Evolutionary conservation across 2,113 vertebrate genomes (phyloP), one percentile per base, ranked within the genome.

Genomic region (Dascyllus trimaculatus): DNA sequence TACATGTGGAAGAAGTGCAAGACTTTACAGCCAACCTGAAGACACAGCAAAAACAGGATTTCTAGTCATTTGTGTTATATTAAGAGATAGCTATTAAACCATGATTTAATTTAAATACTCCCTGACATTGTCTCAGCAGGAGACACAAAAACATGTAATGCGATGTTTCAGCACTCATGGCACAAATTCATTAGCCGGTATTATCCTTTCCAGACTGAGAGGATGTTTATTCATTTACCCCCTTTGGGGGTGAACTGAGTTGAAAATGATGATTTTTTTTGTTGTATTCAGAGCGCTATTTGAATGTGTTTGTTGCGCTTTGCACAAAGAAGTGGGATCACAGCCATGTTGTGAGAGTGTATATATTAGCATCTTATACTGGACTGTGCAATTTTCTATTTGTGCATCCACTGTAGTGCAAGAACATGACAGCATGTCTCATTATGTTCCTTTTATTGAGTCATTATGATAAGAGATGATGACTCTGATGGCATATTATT

Each of bases 1-100:
- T 99, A 99, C 92, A 97, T 98, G 89, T 98, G 96, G 75, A 99
- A 96, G 84, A 98, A 98, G 4, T 99, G 97, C 35, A 99, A 66
- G 70, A 99, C 94, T 85, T 99, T 99, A 92, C 98, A 99, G 88
- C 95, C 93, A 15, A 96, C 93, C 98, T 99, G 93, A 76, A 78
- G 81, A 71, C 61, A 76, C 8, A 57, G 60, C 0, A 48, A 32
- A 48, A 92, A 32, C 53, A 69, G 17, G 0, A 8, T 35, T 13
- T 46, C 17, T n/a, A 49, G 19, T 57, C 19, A 24, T 21, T n/a
- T 70, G 26, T 22, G 51, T 9, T n/a, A 0, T 5, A 22, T n/a
- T 2, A n/a, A 65, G 59, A 13, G 0, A 54, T 43, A 6, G 25
- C 46, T 53, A 26, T 51, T 35, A 9, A 25, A 29, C 32, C 32